phyloP scores from a whole-genome alignment of 2,797 vertebrate genomes.

The Australoheros facetus region DNA sequence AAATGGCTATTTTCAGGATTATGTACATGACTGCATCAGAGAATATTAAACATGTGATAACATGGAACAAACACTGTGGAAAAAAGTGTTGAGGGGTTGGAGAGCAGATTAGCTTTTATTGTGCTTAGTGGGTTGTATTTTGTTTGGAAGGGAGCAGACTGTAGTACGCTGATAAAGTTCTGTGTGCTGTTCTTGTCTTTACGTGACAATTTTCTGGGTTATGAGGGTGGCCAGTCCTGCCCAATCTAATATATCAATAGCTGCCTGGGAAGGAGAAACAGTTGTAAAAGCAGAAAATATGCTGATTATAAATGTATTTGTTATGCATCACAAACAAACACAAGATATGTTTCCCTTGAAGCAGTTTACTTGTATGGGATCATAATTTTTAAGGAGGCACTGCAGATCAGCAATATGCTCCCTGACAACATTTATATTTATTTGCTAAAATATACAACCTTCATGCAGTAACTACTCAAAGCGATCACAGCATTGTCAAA shows the following conservation, averaged over 20 bases:
- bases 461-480: too few relatives aligned
- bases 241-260: neutral
- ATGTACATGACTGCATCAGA: conserved; percentile 9
- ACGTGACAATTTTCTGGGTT: neutral
- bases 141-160: neutral
- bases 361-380: neutral
- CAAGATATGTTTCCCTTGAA: neutral
- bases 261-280: neutral
- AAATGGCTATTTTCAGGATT: conserved; percentile 33
- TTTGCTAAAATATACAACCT: neutral
- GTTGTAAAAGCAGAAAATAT: neutral
- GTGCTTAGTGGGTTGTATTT: conserved; percentile 1
- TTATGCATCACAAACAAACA: neutral
- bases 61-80: conserved; percentile 14
- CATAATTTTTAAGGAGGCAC: neutral
- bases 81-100: neutral
- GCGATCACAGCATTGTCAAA: too few relatives aligned
- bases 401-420: neutral
- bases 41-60: conserved; percentile 18
- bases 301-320: neutral
- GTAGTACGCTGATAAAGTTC: neutral
- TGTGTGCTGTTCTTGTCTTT: neutral
- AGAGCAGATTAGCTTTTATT: conserved; percentile 23
- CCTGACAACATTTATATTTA: neutral
- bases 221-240: neutral